Evolutionary conservation across 2,888 invertebrate species (phyloP).

Genomic region (Catocala nupta): DNA sequence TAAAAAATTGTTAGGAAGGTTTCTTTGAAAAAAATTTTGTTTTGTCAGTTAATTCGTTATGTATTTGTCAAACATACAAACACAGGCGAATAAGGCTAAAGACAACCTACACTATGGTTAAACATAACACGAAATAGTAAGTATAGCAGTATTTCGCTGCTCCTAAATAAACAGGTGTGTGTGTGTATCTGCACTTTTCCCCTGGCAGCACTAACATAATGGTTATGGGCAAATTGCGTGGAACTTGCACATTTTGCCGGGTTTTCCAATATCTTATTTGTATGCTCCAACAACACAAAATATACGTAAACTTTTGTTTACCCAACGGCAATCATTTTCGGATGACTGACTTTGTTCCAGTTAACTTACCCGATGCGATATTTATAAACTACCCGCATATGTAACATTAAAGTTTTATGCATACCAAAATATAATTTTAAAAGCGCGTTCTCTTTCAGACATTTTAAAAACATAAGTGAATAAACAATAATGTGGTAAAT

Average conservation of each 20-base stretch:
- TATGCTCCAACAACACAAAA: conserved; percentile 6
- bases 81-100: too few species aligned
- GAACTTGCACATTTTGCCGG: too few species aligned
- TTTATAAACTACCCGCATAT: conserved; percentile 15
- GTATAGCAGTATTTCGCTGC: too few species aligned
- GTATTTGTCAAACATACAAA: too few species aligned
- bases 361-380: conserved; percentile 13
- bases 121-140: too few species aligned
- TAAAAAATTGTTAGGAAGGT: too few species aligned
- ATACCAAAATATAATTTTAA: conserved; percentile 4
- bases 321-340: conserved; percentile 24
- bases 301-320: conserved; percentile 19
- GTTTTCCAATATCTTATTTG: neutral
- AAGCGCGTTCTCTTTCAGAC: conserved; percentile 13
- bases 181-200: neutral
- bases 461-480: conserved; percentile 11
- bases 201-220: too few species aligned
- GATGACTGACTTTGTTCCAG: conserved; percentile 27
- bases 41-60: too few species aligned
- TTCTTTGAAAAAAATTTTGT: too few species aligned
- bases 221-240: neutral
- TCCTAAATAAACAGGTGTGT: too few species aligned
- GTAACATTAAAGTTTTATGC: conserved; percentile 15
- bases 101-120: too few species aligned
- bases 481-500: conserved; percentile 6